Evolutionary conservation across 2,888 invertebrate species (phyloP).

Genomic region (Amphimallon solstitiale): DNA sequence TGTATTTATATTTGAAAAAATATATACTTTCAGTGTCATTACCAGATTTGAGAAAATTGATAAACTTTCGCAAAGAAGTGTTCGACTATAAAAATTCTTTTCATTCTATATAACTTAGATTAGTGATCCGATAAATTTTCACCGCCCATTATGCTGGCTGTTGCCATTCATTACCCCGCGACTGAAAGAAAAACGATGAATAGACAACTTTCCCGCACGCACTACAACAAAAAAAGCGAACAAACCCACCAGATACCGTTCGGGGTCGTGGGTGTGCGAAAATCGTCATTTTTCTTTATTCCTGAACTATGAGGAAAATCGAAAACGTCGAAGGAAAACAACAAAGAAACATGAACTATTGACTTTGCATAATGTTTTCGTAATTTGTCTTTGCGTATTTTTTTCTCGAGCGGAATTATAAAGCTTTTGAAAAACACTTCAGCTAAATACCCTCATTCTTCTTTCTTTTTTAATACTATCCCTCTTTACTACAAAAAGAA

Average conservation of each 20-base stretch:
- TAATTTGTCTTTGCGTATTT: neutral
- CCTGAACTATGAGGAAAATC: conserved; percentile 13
- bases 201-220: conserved; percentile 28
- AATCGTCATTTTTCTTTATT: conserved; percentile 26
- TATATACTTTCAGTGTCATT: neutral
- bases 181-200: conserved; percentile 27
- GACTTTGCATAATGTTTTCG: conserved; percentile 17
- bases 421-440: conserved; percentile 6
- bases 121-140: conserved; percentile 22
- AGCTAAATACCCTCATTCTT: conserved; percentile 15
- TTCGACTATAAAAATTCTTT: neutral
- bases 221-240: conserved; percentile 21
- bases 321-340: conserved; percentile 1
- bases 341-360: neutral
- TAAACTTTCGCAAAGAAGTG: neutral
- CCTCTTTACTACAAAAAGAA: conserved; percentile 3
- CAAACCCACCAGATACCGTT: conserved; percentile 6
- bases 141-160: conserved; percentile 22
- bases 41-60: neutral
- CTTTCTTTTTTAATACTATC: conserved; percentile 5
- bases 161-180: conserved; percentile 8
- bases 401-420: conserved; percentile 12
- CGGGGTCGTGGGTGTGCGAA: conserved; percentile 13
- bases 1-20: too few species aligned
- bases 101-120: neutral